Evolutionary conservation across 2,113 vertebrate genomes (phyloP).

Genomic region (Tychaedon coryphoeus): DNA sequence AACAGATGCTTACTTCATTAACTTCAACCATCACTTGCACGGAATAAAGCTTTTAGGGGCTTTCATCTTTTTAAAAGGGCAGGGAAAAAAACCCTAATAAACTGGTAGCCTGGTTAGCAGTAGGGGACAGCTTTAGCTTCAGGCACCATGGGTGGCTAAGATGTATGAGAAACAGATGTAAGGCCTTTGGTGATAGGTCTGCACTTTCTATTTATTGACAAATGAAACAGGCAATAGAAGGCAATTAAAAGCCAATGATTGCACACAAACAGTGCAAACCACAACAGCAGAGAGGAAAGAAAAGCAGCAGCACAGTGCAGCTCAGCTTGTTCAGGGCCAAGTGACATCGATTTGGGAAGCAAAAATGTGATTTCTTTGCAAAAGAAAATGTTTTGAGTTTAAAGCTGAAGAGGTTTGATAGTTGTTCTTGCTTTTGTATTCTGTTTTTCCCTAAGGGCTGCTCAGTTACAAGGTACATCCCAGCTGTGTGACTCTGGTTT

Average conservation of each 20-base stretch:
- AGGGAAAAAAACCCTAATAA: constrained; percentile 67
- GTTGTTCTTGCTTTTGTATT: constrained; percentile 11
- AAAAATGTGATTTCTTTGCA: constrained; percentile 29
- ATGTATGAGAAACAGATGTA: constrained; percentile 82
- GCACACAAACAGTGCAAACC: constrained; percentile 56
- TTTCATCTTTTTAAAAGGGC: constrained; percentile 81
- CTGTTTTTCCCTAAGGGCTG: not conserved
- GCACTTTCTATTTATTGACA: constrained; percentile 73
- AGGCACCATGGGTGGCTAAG: constrained; percentile 78
- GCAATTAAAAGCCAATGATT: constrained; percentile 71
- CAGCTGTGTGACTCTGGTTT: constrained; percentile 7
- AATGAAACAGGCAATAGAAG: constrained; percentile 72
- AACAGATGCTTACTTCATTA: constrained; percentile 67
- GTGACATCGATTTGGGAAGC: not conserved
- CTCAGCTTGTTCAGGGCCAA: constrained; percentile 7
- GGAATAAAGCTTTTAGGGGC: constrained; percentile 74
- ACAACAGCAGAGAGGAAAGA: constrained; percentile 43
- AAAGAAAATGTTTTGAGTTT: constrained; percentile 32
- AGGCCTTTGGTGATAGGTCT: constrained; percentile 61
- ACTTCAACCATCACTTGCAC: constrained; percentile 59
- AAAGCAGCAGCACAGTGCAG: not conserved
- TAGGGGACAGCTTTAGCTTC: constrained; percentile 58
- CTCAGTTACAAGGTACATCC: not conserved
- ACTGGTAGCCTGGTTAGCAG: constrained; percentile 72
- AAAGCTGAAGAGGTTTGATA: not conserved